Evolutionary conservation across 2,797 vertebrate species (phyloP).

Genomic region (Myotis pilosus): DNA sequence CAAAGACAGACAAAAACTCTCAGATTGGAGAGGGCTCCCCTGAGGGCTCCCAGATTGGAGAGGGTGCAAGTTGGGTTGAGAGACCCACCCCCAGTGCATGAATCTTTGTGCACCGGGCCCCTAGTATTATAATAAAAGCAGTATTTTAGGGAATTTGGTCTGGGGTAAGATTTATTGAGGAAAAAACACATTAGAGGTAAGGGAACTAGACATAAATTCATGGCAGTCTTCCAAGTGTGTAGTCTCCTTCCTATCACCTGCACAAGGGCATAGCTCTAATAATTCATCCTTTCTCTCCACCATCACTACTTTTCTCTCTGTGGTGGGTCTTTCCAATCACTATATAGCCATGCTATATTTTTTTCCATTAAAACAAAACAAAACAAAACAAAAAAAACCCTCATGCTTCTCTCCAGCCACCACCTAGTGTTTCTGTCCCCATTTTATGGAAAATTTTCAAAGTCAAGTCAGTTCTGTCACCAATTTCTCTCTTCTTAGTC

Average conservation of each 20-base stretch:
- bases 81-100: too few relatives aligned
- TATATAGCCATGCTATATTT: background rate
- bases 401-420: background rate
- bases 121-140: background rate
- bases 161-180: background rate
- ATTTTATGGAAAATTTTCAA: background rate
- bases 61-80: too few relatives aligned
- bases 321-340: background rate
- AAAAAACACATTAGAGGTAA: background rate
- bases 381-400: background rate
- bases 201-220: background rate
- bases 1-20: too few relatives aligned
- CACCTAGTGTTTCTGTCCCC: background rate
- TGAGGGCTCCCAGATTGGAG: too few relatives aligned
- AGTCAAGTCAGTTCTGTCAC: background rate
- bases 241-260: background rate
- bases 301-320: background rate
- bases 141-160: background rate
- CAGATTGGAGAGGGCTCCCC: too few relatives aligned
- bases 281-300: background rate
- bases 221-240: background rate
- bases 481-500: background rate
- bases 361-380: background rate
- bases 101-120: too few relatives aligned
- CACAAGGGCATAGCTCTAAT: background rate